These are phyloP conservation scores for Mormyrops boulengeri DNA, from an alignment of 2,797 vertebrate genomes.

Conservation along the genomic window DNA sequence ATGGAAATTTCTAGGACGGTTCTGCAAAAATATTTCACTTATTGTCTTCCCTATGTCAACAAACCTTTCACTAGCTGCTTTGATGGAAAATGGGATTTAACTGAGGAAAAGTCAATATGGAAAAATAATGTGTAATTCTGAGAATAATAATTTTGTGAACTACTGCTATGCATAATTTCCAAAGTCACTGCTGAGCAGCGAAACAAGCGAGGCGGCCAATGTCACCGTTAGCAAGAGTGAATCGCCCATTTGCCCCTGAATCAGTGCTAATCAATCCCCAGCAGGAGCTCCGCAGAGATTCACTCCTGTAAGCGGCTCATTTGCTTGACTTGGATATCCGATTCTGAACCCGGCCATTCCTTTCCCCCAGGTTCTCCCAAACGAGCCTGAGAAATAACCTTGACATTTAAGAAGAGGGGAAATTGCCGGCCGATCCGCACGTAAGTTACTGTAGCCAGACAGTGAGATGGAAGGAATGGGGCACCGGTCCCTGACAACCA, in stretches of 20 bases:
- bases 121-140: not conserved
- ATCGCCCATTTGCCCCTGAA: not conserved
- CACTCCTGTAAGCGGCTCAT: constrained; percentile 7
- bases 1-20: constrained; percentile 35
- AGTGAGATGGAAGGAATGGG: constrained; percentile 32
- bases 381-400: constrained; percentile 38
- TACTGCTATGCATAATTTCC: not conserved
- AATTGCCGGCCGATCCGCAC: constrained; percentile 41
- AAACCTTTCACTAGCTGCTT: not conserved
- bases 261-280: not conserved
- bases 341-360: constrained; percentile 21
- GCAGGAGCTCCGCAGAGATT: not conserved
- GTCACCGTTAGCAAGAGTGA: not conserved
- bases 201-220: not conserved
- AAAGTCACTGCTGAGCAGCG: not conserved
- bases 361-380: constrained; percentile 19
- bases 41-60: not conserved
- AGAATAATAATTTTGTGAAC: not conserved
- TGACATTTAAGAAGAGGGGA: constrained; percentile 37
- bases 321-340: constrained; percentile 2
- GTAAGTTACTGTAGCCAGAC: constrained; percentile 49
- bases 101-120: not conserved
- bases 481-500: constrained; percentile 15
- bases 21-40: constrained; percentile 22
- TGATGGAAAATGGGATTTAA: not conserved